phyloP scores from a whole-genome alignment of 2,113 vertebrate genomes.

The Oxyruncus cristatus region DNA sequence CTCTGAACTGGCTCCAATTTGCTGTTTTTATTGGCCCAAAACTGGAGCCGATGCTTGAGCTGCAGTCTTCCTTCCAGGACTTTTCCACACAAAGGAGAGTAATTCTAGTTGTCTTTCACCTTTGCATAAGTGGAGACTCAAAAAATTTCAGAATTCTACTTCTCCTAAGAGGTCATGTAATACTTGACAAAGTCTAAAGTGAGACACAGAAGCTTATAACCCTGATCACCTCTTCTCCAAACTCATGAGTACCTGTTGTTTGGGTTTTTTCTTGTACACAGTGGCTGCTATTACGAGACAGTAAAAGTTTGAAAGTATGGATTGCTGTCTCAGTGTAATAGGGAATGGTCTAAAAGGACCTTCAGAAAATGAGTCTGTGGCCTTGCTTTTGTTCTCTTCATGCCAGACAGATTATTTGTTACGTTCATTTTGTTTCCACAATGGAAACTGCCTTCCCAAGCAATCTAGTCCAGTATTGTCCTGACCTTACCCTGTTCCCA shows the following conservation, averaged over 20 bases:
- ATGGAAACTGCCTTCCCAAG: background rate
- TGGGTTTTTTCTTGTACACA: background rate
- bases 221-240: background rate
- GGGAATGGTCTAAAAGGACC: background rate
- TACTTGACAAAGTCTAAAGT: background rate
- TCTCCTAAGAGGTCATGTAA: background rate
- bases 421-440: background rate
- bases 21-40: background rate
- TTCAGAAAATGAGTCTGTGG: background rate
- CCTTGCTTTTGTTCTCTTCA: background rate
- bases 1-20: background rate
- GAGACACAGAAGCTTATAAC: background rate
- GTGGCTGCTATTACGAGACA: background rate
- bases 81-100: background rate
- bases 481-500: background rate
- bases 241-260: background rate
- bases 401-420: background rate
- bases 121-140: background rate
- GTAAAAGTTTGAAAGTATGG: background rate
- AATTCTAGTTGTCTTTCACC: background rate
- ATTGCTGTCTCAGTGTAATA: background rate
- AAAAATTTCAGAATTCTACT: background rate
- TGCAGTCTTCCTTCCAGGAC: background rate
- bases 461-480: background rate
- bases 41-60: accelerated